Conservation (phyloP, 2,888 invertebrate genomes). For the Prenolepis imparis region DNA sequence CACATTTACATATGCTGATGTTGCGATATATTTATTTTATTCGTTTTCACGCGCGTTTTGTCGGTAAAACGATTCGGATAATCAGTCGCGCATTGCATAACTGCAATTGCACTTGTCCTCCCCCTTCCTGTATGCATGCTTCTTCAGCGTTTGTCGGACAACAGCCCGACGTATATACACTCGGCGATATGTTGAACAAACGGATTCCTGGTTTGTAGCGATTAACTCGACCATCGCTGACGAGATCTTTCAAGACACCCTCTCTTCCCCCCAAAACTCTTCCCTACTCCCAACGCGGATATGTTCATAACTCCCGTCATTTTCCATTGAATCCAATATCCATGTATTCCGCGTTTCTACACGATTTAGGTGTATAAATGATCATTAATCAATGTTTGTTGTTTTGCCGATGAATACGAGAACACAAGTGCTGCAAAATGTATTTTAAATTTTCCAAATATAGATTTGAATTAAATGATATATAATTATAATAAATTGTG, state of each 20-base stretch:
- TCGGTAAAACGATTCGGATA: conserved; percentile 36
- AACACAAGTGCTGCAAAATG: not conserved
- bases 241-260: not conserved
- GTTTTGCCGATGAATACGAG: not conserved
- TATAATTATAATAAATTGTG: too few relatives aligned
- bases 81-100: conserved; percentile 48
- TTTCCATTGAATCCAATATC: conserved; percentile 25
- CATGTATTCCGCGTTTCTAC: conserved; percentile 1
- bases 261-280: not conserved
- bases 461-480: not conserved
- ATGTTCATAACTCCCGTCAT: conserved; percentile 13
- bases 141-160: not conserved
- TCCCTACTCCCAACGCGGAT: conserved; percentile 1
- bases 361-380: conserved; percentile 21
- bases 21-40: not conserved
- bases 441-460: not conserved
- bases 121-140: not conserved
- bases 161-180: not conserved
- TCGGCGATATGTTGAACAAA: not conserved
- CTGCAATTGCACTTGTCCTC: not conserved
- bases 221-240: not conserved
- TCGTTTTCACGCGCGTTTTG: not conserved
- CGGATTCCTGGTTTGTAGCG: not conserved
- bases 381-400: conserved; percentile 2
- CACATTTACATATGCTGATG: not conserved